phyloP scores from a whole-genome alignment of 2,113 vertebrate genomes.

The Podilymbus podiceps region DNA sequence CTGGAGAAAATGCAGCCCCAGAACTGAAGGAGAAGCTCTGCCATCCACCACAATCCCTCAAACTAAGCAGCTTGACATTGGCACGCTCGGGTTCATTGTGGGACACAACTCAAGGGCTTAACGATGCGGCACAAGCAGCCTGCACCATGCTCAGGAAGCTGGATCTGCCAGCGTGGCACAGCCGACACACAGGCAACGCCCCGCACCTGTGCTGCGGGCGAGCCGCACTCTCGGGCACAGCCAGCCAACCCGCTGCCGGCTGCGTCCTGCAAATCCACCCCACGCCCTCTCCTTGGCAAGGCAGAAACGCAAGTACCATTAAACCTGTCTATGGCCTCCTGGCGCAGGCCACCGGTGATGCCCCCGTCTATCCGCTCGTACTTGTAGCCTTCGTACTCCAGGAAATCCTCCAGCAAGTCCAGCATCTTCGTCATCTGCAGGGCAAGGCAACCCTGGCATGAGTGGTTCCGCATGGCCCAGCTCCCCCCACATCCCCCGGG shows the following conservation, averaged over 20 bases:
- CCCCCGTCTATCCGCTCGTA: conserved; percentile 95
- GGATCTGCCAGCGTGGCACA: fast-evolving
- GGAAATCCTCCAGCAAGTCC: conserved; percentile 94
- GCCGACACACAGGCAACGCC: fast-evolving
- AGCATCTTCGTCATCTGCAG: conserved; percentile 98
- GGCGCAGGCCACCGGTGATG: conserved; percentile 91
- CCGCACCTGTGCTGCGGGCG: fast-evolving
- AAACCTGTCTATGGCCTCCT: conserved; percentile 97
- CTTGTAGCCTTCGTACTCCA: conserved; percentile 96
- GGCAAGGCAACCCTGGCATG: not conserved
- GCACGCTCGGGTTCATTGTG: not conserved
- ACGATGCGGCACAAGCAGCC: fast-evolving
- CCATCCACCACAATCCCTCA: not conserved
- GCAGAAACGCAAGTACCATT: conserved; percentile 76
- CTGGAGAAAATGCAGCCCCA: not conserved
- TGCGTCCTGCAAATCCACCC: not conserved
- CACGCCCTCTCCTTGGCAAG: fast-evolving
- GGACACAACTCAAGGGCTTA: not conserved
- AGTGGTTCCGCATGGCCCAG: fast-evolving
- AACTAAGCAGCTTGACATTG: not conserved
- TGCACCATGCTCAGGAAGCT: fast-evolving
- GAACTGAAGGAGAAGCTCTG: not conserved
- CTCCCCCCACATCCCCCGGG: fast-evolving
- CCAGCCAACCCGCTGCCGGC: not conserved
- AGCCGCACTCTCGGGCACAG: fast-evolving